These are phyloP conservation scores for Pyralis farinalis DNA, from an alignment of 2,888 invertebrate species.

Conservation along the genomic window DNA sequence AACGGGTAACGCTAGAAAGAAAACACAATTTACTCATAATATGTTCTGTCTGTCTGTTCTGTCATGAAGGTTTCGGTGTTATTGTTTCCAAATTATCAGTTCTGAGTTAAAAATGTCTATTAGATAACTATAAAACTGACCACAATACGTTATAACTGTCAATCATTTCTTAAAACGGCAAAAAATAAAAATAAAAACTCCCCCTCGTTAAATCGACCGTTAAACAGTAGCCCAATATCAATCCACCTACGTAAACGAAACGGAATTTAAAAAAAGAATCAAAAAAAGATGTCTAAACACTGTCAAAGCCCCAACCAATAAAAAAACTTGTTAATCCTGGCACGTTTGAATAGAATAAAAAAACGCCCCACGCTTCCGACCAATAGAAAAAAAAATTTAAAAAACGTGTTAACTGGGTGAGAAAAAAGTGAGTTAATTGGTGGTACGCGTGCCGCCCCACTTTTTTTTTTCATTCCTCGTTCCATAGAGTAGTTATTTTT, in stretches of 20 bases:
- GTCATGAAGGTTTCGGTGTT: too few relatives aligned
- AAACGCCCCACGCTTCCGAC: slow-evolving; percentile 61
- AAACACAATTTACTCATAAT: too few relatives aligned
- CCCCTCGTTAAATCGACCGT: slow-evolving; percentile 50
- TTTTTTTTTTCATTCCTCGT: slow-evolving; percentile 37
- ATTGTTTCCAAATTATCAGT: too few relatives aligned
- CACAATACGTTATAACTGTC: too few relatives aligned
- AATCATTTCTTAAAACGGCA: too few relatives aligned
- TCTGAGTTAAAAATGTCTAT: too few relatives aligned
- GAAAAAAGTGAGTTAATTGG: slow-evolving; percentile 71
- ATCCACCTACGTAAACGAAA: slow-evolving; percentile 35
- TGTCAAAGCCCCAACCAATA: slow-evolving; percentile 53
- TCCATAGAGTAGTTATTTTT: slow-evolving; percentile 27
- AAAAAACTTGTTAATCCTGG: slow-evolving; percentile 55
- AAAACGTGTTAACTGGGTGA: slow-evolving; percentile 41
- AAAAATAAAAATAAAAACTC: slow-evolving; percentile 30
- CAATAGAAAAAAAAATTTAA: slow-evolving; percentile 65
- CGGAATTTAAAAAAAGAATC: slow-evolving; percentile 28
- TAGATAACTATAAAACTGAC: too few relatives aligned
- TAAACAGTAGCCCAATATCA: slow-evolving; percentile 62
- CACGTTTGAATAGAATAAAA: slow-evolving; percentile 20
- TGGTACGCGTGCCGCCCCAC: slow-evolving; percentile 66
- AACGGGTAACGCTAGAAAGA: too few relatives aligned
- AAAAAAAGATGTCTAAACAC: slow-evolving; percentile 53
- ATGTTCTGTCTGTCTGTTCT: too few relatives aligned